Base-by-base conservation (phyloP, 2,113 vertebrate genomes). In the Solea senegalensis region DNA sequence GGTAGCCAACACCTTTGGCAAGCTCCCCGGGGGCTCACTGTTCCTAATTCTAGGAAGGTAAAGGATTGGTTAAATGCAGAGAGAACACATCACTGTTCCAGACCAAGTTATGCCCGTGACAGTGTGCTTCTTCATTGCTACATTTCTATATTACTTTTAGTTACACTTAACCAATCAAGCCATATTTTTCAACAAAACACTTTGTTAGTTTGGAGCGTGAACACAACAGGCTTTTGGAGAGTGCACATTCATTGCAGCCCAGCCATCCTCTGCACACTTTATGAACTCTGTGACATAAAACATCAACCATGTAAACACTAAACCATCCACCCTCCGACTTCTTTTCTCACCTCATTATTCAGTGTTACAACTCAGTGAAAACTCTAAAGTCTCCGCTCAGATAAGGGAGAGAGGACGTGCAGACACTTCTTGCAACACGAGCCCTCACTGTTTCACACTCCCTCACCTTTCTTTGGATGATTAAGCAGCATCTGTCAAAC, bases 401-500 rank as follows among this genome's bases (percentile, higher is more conserved):
- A 48, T 48, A 10, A 12, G 14, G 14, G 45, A 48, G 4, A 14
- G 4, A 11, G 43, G 45, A 80, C 43, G 56, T 34, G 54, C 54
- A 84, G 72, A 78, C 58, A 85, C 62, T 64, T 54, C 0, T 45
- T 63, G 39, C 53, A 60, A 69, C 59, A 71, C 16, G 69, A 60
- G 60, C 64, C 67, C 58, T 74, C 44, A 2, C 45, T 69, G 46
- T 67, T 39, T 67, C 59, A 61, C 77, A 65, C 27, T 39, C 11
- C 62, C 13, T 0, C 16, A 55, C 28, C 34, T 69, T 78, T 74
- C 76, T 87, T 73, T 59, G 66, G 86, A 78, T 81, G 64, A 89
- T 83, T 82, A 88, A 88, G 72, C 78, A 70, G 67, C 69, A 75
- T 82, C 83, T 84, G 63, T 71, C 49, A 69, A 79, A 69, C 50